Evolutionary conservation across 2,888 invertebrate species (phyloP), one percentile per base, ranked within the genome.

Genomic region (Slavum lentiscoides): DNA sequence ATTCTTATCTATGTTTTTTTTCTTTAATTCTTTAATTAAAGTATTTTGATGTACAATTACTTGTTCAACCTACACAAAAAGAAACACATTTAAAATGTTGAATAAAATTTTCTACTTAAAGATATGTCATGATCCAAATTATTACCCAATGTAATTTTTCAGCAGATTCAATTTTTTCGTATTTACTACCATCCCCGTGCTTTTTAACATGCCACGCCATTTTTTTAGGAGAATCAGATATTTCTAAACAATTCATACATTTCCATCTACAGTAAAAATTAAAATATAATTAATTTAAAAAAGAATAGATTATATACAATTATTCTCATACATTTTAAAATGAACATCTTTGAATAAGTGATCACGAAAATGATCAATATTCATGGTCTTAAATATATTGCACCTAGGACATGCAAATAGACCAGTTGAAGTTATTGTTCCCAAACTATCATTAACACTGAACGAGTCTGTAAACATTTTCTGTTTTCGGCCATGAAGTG

Each of bases 261-360:
- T 66, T 72, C 72, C 70, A 80, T 43, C 70, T 80, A 43, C 1
- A 55, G 9, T 39, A 39, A 30, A 61, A 61, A 70, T 58, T 49
- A 49, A 30, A 37, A 58, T 17, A n/a, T n/a, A 13, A 58, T 11
- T 53, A 1, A 13, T 55, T 23, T 59, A 37, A n/a, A 19, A 13
- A 58, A 61, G 9, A 61, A 1, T 43, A 23, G 49, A 17, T 23
- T 19, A 30, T 64, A 43, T 49, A 37, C 11, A 43, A 58, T 67
- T 66, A 15, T 43, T 39, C 13, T 17, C 23, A 68, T 75, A 82
- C 82, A 19, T 73, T 74, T 82, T 81, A 30, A 77, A 82, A 11
- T 82, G 73, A 19, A 82, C 21, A 2, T 82, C 82, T 68, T 82
- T 70, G 15, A 68, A 77, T 37, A 82, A 72, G 61, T 82, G 82